These are phyloP conservation scores for Bufotes viridis DNA, from an alignment of 2,797 vertebrate genomes.

Conservation along the genomic window DNA sequence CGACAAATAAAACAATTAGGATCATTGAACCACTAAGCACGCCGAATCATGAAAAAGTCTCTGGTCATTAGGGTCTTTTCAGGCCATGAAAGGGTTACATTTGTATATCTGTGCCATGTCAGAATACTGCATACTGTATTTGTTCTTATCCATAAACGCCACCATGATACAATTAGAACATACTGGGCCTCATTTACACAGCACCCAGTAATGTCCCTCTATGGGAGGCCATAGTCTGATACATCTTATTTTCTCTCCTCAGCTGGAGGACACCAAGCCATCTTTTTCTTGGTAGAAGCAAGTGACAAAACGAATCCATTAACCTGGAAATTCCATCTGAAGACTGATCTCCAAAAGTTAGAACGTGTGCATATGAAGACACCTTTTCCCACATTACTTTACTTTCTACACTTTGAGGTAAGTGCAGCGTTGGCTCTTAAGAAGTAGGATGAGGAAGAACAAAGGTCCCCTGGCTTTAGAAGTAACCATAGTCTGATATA, in stretches of 20 bases:
- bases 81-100: too few relatives aligned
- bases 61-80: too few relatives aligned
- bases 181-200: background rate
- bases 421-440: background rate
- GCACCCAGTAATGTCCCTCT: background rate
- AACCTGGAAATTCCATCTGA: slow-evolving; percentile 40
- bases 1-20: too few relatives aligned
- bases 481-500: too few relatives aligned
- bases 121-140: too few relatives aligned
- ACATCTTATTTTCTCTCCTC: background rate
- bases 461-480: too few relatives aligned
- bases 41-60: too few relatives aligned
- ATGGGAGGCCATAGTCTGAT: background rate
- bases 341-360: slow-evolving; percentile 43
- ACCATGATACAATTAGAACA: too few relatives aligned
- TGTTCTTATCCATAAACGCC: too few relatives aligned
- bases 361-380: slow-evolving; percentile 35
- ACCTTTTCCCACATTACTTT: slow-evolving; percentile 33
- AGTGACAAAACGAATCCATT: slow-evolving; percentile 10
- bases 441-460: background rate
- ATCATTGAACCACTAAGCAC: too few relatives aligned
- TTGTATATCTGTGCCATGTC: too few relatives aligned
- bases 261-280: slow-evolving; percentile 33
- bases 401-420: slow-evolving; percentile 55
- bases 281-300: slow-evolving; percentile 45